Evolutionary conservation across 92 coral and sea anemone species (phyloP).

Genomic region (Phenganax subtilis): DNA sequence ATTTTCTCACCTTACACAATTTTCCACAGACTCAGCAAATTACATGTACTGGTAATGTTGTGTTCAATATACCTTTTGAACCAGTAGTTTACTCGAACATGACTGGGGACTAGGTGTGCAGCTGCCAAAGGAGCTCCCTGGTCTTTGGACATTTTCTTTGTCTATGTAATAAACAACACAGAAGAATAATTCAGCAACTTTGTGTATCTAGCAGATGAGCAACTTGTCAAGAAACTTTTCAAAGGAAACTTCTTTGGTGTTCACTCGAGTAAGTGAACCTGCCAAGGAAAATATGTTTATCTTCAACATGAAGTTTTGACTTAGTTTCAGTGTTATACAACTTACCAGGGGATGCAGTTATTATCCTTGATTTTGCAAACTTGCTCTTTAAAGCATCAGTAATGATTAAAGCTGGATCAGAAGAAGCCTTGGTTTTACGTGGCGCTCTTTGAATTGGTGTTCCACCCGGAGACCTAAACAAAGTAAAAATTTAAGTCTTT

Average conservation of each 20-base stretch:
- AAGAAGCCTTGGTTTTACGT: slow-evolving; percentile 53
- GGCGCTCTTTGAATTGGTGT: slow-evolving; percentile 81
- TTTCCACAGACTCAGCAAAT: not conserved
- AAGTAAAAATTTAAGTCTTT: not conserved
- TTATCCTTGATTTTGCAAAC: slow-evolving; percentile 71
- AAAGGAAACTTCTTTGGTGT: not conserved
- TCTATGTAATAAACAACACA: not conserved
- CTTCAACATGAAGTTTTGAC: no score
- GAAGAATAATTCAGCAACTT: not conserved
- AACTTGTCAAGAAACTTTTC: not conserved
- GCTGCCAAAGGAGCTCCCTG: slow-evolving; percentile 19
- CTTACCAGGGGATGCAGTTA: slow-evolving; percentile 67
- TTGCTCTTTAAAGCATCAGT: slow-evolving; percentile 92
- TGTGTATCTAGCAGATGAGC: not conserved
- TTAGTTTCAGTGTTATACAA: not conserved
- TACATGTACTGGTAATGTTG: not conserved
- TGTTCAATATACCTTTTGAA: not conserved
- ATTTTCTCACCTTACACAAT: not conserved
- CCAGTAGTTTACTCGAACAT: slow-evolving; percentile 11
- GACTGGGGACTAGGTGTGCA: slow-evolving; percentile 35
- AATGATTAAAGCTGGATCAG: slow-evolving; percentile 90
- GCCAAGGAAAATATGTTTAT: not conserved
- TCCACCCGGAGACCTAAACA: slow-evolving; percentile 85
- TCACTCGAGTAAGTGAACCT: not conserved
- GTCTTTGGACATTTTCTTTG: slow-evolving; percentile 34